Evolutionary conservation across 2,888 invertebrate species (phyloP), one percentile per base, ranked within the genome.

Genomic region (Spodoptera littoralis): DNA sequence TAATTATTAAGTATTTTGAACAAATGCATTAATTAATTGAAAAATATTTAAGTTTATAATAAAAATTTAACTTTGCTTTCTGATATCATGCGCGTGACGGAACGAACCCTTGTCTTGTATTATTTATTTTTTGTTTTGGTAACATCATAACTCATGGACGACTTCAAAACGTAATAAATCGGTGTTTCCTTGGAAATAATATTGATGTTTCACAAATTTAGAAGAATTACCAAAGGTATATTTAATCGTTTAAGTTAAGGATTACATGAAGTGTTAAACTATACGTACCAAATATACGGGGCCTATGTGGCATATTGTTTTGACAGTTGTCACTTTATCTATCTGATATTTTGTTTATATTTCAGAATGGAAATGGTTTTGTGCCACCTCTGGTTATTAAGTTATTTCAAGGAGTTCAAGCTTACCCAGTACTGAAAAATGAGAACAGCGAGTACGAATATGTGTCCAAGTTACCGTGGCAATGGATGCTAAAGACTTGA

Each of bases 131-230:
- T 74, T 63, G 41, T 46, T 58, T 69, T 66, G 82, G 87, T 80
- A 90, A 90, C 87, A 86, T 81, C 72, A 65, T 57, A 64, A 76
- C 73, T 80, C 74, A 89, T 89, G 88, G 90, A 85, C 85, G 88
- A 91, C 85, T 82, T 84, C 76, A 85, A 84, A 87, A 88, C 89
- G 92, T 90, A 92, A 87, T 93, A 92, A 89, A 93, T 93, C 93
- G 91, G 89, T 93, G 92, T 94, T 91, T 91, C 93, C 93, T 90
- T 90, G 93, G 93, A 92, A 92, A 94, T 94, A 90, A 70, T 92
- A 94, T 93, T 89, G 93, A 94, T 93, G 85, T 91, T 88, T 87
- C 83, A 63, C 67, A 76, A 70, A 77, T 82, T 73, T 81, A 76
- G 70, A 80, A 78, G 79, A 84, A 84, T 83, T 83, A 63, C 50